Conservation (phyloP, 2,888 invertebrate genomes). For the Rhamphomyia laevipes region DNA sequence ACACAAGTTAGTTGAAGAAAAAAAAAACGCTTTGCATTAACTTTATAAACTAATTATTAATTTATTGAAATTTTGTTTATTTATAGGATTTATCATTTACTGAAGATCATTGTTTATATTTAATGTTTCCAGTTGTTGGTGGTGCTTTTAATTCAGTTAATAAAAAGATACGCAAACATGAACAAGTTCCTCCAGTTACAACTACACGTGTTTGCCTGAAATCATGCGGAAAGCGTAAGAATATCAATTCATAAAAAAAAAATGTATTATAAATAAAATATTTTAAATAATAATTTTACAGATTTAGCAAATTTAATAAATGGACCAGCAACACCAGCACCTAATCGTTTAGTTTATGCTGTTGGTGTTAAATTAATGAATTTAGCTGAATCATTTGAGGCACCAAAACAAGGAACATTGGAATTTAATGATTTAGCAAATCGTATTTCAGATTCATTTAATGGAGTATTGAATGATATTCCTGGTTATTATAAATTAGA, state of each 20-base stretch:
- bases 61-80: not conserved
- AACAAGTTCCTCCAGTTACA: conserved; percentile 57
- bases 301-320: conserved; percentile 30
- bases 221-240: conserved; percentile 59
- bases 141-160: conserved; percentile 71
- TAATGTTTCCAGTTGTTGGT: conserved; percentile 79
- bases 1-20: conserved; percentile 21
- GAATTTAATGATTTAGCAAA: conserved; percentile 62
- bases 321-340: conserved; percentile 46
- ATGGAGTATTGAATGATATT: conserved; percentile 46
- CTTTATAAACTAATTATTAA: not conserved
- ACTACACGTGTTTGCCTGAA: conserved; percentile 69
- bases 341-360: conserved; percentile 56
- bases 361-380: conserved; percentile 63
- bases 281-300: conserved; percentile 9
- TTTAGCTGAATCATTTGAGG: conserved; percentile 62
- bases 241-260: not conserved
- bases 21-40: not conserved
- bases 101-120: conserved; percentile 67
- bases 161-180: conserved; percentile 75
- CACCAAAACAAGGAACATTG: conserved; percentile 57
- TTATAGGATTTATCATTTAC: conserved; percentile 67
- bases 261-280: not conserved
- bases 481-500: conserved; percentile 61
- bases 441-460: conserved; percentile 52